These are phyloP conservation scores for Serripes groenlandicus DNA, from an alignment of 2,888 invertebrate genomes.

Conservation along the genomic window DNA sequence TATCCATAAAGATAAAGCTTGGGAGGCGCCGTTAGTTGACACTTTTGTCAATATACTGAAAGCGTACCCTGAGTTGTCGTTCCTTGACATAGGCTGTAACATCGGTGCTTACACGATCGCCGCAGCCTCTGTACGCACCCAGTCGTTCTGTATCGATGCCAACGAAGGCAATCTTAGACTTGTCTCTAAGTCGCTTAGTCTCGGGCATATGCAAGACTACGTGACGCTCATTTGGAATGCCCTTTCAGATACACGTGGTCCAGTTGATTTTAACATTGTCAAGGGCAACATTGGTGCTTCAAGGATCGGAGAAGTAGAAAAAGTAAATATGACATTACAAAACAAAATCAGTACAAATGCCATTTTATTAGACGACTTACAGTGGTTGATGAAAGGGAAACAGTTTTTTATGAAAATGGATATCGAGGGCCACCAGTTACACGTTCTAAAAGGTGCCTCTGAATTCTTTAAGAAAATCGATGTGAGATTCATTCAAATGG, in stretches of 20 bases:
- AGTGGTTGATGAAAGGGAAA: neutral
- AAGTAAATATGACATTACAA: neutral
- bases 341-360: neutral
- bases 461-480: neutral
- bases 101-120: conserved; percentile 47
- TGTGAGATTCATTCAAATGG: conserved; percentile 1
- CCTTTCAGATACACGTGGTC: conserved; percentile 40
- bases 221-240: conserved; percentile 63
- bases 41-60: neutral
- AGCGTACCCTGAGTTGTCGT: conserved; percentile 7
- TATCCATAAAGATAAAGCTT: neutral
- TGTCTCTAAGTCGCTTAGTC: conserved; percentile 35
- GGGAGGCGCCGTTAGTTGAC: neutral
- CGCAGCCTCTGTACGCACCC: conserved; percentile 23
- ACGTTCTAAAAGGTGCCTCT: neutral
- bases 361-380: neutral
- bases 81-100: conserved; percentile 54
- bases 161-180: conserved; percentile 34
- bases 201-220: conserved; percentile 25
- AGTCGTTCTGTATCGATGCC: conserved; percentile 48
- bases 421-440: neutral
- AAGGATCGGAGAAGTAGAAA: neutral
- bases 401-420: neutral
- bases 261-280: neutral
- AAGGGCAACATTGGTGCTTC: neutral